phyloP scores from a whole-genome alignment of 2,113 vertebrate genomes.

The Gallinago jamesoni region DNA sequence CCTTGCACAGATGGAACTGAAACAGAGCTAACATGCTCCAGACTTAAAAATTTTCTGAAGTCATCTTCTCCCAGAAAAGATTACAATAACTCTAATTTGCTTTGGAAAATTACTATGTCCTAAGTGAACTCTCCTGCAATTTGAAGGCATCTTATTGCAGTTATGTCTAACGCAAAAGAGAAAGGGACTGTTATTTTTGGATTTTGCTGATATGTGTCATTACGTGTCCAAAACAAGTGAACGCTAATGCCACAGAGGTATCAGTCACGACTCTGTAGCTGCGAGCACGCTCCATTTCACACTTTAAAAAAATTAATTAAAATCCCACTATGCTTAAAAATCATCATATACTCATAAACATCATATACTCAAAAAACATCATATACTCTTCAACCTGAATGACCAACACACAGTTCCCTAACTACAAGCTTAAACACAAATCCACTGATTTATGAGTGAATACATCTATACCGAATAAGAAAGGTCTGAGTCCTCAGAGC shows the following conservation, averaged over 20 bases:
- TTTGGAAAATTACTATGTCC: background rate
- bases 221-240: background rate
- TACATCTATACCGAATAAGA: rapidly evolving
- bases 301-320: background rate
- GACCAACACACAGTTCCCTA: background rate
- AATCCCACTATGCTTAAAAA: background rate
- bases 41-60: background rate
- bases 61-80: background rate
- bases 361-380: background rate
- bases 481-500: background rate
- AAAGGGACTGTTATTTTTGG: background rate
- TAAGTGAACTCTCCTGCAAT: background rate
- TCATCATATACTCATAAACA: background rate
- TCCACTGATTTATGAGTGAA: background rate
- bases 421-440: background rate
- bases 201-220: background rate
- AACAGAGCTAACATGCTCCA: background rate
- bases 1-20: background rate
- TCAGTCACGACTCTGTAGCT: background rate
- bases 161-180: background rate
- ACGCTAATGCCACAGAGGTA: background rate
- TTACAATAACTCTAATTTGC: background rate
- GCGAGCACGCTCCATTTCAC: background rate
- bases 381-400: background rate
- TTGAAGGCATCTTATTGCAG: background rate